Evolutionary conservation across 2,797 vertebrate species (phyloP).

Genomic region (Hypotaenidia philippensis): DNA sequence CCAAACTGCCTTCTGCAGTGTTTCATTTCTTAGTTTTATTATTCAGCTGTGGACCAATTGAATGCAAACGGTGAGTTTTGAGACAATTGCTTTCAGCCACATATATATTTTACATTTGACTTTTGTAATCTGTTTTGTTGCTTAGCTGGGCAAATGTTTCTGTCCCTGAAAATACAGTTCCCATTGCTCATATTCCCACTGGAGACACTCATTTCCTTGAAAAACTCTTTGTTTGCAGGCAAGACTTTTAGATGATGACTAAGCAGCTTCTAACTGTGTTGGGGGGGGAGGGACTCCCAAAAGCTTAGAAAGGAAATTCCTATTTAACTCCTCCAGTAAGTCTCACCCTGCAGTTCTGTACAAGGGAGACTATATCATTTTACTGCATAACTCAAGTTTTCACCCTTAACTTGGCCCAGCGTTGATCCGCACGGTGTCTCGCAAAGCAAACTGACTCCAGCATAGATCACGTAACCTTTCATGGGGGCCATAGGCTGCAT

Average conservation of each 20-base stretch:
- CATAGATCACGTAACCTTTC: neutral
- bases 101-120: neutral
- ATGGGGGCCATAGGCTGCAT: neutral
- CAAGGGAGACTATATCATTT: neutral
- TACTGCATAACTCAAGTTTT: neutral
- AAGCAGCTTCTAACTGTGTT: conserved; percentile 5
- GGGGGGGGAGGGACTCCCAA: conserved; percentile 25
- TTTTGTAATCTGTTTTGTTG: neutral
- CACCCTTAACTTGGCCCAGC: neutral
- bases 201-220: conserved; percentile 16
- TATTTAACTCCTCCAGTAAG: conserved; percentile 15
- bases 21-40: conserved; percentile 10
- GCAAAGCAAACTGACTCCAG: neutral
- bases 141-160: neutral
- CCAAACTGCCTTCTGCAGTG: neutral
- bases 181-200: conserved; percentile 36
- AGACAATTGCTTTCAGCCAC: neutral
- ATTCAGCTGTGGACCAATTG: neutral
- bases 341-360: neutral
- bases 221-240: conserved; percentile 15
- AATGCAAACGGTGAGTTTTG: neutral
- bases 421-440: neutral
- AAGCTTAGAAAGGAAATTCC: conserved; percentile 11
- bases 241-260: conserved; percentile 44
- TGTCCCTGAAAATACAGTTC: neutral